Evolutionary conservation across 2,797 vertebrate species (phyloP).

Genomic region (Hoplostethus mediterraneus): DNA sequence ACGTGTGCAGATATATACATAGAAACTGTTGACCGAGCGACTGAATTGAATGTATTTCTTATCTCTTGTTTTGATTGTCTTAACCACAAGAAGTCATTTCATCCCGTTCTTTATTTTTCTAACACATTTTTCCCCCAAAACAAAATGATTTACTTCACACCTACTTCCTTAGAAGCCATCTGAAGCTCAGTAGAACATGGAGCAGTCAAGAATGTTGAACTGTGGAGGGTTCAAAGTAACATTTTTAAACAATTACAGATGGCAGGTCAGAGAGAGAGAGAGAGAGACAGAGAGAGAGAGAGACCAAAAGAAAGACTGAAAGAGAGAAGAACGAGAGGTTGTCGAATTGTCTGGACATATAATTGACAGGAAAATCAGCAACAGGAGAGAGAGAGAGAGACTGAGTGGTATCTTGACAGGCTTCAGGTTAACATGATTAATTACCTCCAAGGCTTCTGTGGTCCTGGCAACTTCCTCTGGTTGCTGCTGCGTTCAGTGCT

Average conservation of each 20-base stretch:
- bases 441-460: constrained; percentile 88
- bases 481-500: constrained; percentile 76
- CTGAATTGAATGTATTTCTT: too few species aligned
- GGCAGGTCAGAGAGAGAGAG: constrained; percentile 53
- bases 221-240: constrained; percentile 59
- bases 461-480: constrained; percentile 92
- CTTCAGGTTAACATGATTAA: constrained; percentile 95
- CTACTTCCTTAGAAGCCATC: constrained; percentile 37
- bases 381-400: constrained; percentile 80
- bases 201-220: constrained; percentile 60
- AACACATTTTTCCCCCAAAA: neutral
- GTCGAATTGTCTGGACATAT: constrained; percentile 80
- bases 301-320: constrained; percentile 17
- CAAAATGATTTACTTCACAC: constrained; percentile 22
- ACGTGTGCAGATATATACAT: too few species aligned
- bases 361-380: constrained; percentile 93
- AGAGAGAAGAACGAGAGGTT: constrained; percentile 69
- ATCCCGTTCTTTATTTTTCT: neutral
- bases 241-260: constrained; percentile 81
- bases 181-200: constrained; percentile 52
- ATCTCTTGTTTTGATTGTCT: too few species aligned
- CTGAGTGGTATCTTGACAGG: constrained; percentile 90
- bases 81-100: too few species aligned
- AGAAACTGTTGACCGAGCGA: too few species aligned
- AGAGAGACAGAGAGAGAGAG: constrained; percentile 11